A percentile compares a stretch with the other conserved stretches of the same genome.
These are phyloP conservation scores for Microchirus variegatus DNA, from an alignment of 2,797 vertebrate genomes.

Conservation along the genomic window DNA sequence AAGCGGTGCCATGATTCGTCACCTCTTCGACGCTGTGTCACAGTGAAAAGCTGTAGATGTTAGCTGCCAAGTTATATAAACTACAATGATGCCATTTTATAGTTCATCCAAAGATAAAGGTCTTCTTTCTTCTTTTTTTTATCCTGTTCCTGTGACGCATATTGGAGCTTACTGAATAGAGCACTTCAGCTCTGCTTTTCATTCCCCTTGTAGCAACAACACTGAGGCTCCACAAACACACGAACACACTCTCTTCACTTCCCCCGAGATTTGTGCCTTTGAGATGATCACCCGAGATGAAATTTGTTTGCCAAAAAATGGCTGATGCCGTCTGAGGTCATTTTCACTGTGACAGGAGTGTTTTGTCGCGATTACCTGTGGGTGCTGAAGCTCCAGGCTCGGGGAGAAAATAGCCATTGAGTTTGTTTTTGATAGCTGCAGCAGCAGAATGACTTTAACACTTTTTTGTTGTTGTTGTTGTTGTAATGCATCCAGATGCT, in stretches of 20 bases:
- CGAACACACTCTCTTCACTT: conserved; percentile 42
- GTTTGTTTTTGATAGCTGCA: conserved; percentile 29
- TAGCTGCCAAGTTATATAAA: conserved; percentile 29
- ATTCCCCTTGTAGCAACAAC: conserved; percentile 56
- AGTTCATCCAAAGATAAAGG: conserved; percentile 40
- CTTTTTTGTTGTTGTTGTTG: too few relatives aligned
- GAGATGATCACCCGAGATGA: conserved; percentile 45
- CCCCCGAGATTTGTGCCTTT: conserved; percentile 59
- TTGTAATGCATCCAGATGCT: neutral
- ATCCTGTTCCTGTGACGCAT: conserved; percentile 32
- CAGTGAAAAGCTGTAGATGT: conserved; percentile 29
- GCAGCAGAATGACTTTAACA: conserved; percentile 14
- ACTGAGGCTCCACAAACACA: conserved; percentile 56
- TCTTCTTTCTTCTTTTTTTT: conserved; percentile 30
- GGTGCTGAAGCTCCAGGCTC: conserved; percentile 17
- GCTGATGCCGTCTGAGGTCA: conserved; percentile 53
- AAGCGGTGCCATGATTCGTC: conserved; percentile 37
- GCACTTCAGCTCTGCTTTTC: conserved; percentile 36
- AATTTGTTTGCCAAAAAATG: conserved; percentile 53
- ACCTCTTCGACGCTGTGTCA: conserved; percentile 26
- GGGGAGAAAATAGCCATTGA: conserved; percentile 21
- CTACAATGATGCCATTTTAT: conserved; percentile 32
- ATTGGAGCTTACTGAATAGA: conserved; percentile 38
- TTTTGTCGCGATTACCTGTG: conserved; percentile 58
- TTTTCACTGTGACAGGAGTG: conserved; percentile 42